phyloP scores from a whole-genome alignment of 2,113 vertebrate genomes.

The Cyanoliseus patagonus region DNA sequence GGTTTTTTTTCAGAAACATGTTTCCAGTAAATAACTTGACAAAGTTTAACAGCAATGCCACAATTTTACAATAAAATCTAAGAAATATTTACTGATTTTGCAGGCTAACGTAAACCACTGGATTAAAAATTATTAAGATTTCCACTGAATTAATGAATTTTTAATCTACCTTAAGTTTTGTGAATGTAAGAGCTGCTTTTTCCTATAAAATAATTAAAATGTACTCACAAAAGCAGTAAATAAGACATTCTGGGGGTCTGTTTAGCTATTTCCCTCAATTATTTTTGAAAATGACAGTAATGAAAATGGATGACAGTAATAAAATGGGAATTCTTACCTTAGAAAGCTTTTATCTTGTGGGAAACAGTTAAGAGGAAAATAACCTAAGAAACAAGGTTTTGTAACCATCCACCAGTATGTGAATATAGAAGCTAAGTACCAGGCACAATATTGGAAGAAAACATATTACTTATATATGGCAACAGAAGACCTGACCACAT shows the following conservation, averaged over 20 bases:
- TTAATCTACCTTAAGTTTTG: not conserved
- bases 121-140: not conserved
- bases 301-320: not conserved
- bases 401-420: not conserved
- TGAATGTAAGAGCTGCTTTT: not conserved
- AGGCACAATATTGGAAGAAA: not conserved
- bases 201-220: not conserved
- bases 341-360: not conserved
- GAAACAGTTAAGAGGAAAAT: not conserved
- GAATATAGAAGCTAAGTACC: not conserved
- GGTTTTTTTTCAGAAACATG: no score
- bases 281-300: not conserved
- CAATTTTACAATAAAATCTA: not conserved
- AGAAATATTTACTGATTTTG: not conserved
- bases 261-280: not conserved
- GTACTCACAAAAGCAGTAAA: not conserved
- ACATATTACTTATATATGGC: not conserved
- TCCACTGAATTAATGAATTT: not conserved
- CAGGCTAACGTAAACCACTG: not conserved
- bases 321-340: not conserved
- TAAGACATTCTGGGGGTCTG: not conserved
- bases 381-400: not conserved
- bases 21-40: not conserved
- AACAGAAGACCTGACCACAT: accelerated
- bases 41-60: not conserved